Conservation (phyloP, 2,113 vertebrate species). For the Indicator indicator region DNA sequence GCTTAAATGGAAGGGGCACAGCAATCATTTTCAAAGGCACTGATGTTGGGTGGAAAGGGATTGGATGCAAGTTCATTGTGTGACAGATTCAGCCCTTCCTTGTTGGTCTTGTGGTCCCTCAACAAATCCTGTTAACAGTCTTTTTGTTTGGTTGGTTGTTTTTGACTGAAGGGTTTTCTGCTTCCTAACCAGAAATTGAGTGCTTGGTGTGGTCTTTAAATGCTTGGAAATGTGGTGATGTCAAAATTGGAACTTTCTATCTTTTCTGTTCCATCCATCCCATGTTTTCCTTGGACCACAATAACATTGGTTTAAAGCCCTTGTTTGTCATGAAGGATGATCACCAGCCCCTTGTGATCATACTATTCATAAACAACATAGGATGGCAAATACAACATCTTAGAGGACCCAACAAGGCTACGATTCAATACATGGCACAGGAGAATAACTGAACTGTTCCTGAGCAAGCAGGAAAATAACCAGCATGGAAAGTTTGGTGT, state of each 20-base stretch:
- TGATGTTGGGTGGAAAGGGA: background rate
- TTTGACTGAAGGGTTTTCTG: background rate
- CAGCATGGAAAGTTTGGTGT: rapidly evolving
- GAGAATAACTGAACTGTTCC: background rate
- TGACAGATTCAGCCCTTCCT: background rate
- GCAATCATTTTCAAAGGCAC: background rate
- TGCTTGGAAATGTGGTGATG: background rate
- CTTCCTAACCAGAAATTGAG: background rate
- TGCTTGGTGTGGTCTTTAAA: background rate
- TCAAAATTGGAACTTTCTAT: background rate
- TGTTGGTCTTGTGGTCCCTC: background rate
- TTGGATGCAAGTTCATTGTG: background rate
- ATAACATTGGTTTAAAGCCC: background rate
- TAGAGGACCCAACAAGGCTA: background rate
- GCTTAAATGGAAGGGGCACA: background rate
- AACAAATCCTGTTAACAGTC: background rate
- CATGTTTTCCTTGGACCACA: background rate
- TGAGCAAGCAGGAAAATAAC: background rate
- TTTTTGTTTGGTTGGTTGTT: background rate
- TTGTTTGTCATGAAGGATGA: background rate
- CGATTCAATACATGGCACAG: rapidly evolving
- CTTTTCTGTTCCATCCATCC: background rate
- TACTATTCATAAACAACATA: background rate
- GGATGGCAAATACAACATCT: background rate
- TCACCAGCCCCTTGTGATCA: background rate